A percentile compares a stretch with the other conserved stretches of the same genome.
phyloP scores from a whole-genome alignment of 1,140 invertebrate genomes.

The Rhagoletis pomonella region DNA sequence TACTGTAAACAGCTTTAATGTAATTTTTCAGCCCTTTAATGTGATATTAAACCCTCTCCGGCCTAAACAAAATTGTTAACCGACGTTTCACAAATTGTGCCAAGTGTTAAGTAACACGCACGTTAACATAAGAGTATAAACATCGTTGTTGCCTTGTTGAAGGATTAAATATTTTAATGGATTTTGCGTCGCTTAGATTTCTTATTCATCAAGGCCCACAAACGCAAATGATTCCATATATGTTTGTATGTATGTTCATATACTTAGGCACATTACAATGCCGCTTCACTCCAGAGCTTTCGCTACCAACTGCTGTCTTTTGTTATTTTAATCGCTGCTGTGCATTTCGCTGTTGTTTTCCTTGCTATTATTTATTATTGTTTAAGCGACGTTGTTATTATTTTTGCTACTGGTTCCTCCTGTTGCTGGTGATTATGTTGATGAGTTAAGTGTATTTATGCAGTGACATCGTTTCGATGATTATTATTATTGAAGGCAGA shows the following conservation, averaged over 20 bases:
- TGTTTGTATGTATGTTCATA: too few species aligned
- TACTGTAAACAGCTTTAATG: not conserved
- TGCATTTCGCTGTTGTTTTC: conserved; percentile 50
- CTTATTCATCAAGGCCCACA: not conserved
- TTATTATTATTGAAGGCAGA: not conserved
- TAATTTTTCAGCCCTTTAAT: not conserved
- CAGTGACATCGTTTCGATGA: conserved; percentile 46
- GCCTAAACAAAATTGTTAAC: not conserved
- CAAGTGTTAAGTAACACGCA: not conserved
- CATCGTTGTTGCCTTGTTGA: conserved; percentile 15
- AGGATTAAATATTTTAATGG: conserved; percentile 57
- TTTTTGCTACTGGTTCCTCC: conserved; percentile 15
- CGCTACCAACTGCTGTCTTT: not conserved
- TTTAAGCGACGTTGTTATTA: conserved; percentile 1
- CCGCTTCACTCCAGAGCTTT: not conserved
- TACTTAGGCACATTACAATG: not conserved
- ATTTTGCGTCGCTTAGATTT: conserved; percentile 48
- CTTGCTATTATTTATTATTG: conserved; percentile 12
- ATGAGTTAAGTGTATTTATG: conserved; percentile 33
- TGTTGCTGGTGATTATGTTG: conserved; percentile 35
- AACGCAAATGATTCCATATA: not conserved
- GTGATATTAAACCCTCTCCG: not conserved
- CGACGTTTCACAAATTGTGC: conserved; percentile 22
- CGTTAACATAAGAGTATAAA: not conserved
- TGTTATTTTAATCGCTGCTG: conserved; percentile 52